These are phyloP conservation scores for Anoplophora glabripennis DNA, from an alignment of 1,140 invertebrate genomes.

Conservation along the genomic window DNA sequence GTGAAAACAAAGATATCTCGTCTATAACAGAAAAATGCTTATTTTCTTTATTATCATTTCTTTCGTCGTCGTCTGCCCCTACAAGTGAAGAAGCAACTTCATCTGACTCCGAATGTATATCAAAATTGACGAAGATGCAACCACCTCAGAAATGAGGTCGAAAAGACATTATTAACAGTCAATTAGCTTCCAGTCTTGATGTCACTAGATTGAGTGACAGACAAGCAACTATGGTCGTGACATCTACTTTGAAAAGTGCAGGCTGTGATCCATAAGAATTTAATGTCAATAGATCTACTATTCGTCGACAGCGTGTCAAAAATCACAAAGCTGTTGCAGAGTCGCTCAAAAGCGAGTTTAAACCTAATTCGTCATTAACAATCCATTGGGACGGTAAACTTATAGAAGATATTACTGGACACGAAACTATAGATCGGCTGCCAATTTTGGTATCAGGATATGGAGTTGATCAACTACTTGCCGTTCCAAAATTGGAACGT, in stretches of 20 bases:
- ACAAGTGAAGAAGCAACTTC: no score
- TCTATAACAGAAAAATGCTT: no score
- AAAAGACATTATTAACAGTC: no score
- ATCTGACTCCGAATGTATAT: no score
- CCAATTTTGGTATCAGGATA: conserved; percentile 39
- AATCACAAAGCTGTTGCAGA: conserved; percentile 21
- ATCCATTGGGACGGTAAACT: conserved; percentile 29
- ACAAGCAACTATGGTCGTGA: not conserved
- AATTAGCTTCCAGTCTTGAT: no score
- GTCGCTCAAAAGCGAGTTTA: conserved; percentile 29
- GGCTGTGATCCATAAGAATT: conserved; percentile 24
- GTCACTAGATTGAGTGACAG: not conserved
- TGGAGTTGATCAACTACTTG: conserved; percentile 30
- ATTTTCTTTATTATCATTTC: no score
- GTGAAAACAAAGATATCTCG: no score
- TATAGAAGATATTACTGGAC: conserved; percentile 30
- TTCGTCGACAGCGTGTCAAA: conserved; percentile 28
- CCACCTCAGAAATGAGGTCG: no score
- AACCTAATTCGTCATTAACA: conserved; percentile 11
- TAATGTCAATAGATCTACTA: conserved; percentile 28
- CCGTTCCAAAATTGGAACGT: conserved; percentile 34
- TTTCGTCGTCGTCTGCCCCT: no score
- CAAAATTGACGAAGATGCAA: no score
- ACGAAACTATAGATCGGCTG: conserved; percentile 38
- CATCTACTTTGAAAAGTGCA: conserved; percentile 24